A percentile compares a stretch with the other conserved stretches of the same genome.
Evolutionary conservation across 2,888 invertebrate genomes (phyloP).

Genomic region (Seladonia tumulorum): DNA sequence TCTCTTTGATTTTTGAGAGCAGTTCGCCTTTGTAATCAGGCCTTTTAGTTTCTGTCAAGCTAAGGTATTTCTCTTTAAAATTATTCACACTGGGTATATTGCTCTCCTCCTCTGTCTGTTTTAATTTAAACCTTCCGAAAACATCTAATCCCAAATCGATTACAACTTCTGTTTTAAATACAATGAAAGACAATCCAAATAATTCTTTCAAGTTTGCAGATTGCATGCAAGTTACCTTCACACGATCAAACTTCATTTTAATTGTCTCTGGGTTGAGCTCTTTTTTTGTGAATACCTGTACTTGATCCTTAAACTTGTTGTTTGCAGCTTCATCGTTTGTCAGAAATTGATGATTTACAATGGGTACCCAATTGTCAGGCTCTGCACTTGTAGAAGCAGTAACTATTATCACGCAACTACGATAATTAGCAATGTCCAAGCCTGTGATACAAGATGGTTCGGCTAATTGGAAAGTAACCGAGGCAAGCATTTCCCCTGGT

Average conservation of each 20-base stretch:
- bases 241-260: constrained; percentile 79
- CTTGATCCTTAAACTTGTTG: constrained; percentile 80
- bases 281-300: constrained; percentile 80
- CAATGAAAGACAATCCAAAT: constrained; percentile 79
- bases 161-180: constrained; percentile 78
- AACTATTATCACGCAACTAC: constrained; percentile 79
- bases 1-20: constrained; percentile 72
- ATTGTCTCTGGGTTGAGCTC: constrained; percentile 78
- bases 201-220: constrained; percentile 79
- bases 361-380: constrained; percentile 80
- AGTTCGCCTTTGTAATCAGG: constrained; percentile 75
- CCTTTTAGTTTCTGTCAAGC: constrained; percentile 65
- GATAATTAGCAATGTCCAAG: constrained; percentile 81
- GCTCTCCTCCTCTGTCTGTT: constrained; percentile 59
- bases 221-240: constrained; percentile 82
- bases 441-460: constrained; percentile 79
- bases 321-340: constrained; percentile 80
- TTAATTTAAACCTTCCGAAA: constrained; percentile 81
- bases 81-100: constrained; percentile 52
- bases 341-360: constrained; percentile 80
- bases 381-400: constrained; percentile 78
- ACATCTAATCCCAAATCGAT: constrained; percentile 77
- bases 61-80: constrained; percentile 78
- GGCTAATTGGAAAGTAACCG: constrained; percentile 77
- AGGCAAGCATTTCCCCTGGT: constrained; percentile 78